Evolutionary conservation across 2,113 vertebrate genomes (phyloP), one percentile per base, ranked within the genome.

Genomic region (Sisor rabdophorus): DNA sequence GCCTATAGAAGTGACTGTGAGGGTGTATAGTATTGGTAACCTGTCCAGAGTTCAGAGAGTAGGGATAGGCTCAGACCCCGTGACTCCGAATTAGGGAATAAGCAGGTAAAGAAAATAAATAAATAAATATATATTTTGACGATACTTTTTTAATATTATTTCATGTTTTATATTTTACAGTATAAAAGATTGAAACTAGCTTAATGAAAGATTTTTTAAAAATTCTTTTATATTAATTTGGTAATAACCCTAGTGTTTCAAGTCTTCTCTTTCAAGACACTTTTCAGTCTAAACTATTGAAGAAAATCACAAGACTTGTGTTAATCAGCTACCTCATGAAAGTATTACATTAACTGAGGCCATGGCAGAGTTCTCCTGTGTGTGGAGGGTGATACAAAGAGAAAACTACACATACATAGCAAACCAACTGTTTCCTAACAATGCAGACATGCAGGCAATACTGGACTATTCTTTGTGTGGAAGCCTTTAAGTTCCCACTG

Each of bases 401-500:
- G 11, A 20, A 30, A 17, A n/a, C 26, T 40, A 55, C 20, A 47
- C 22, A 17, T 7, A 32, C 52, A 36, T 30, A 44, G 32, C 54
- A 72, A 58, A 44, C n/a, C 44, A 26, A 24, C 68, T 17, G 12
- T 20, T 24, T 61, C 22, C 24, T 52, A 67, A 40, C 11, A 16
- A 16, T 67, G 24, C 72, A 52, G 19, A 28, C 67, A 54, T n/a
- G n/a, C n/a, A 69, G 22, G n/a, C 52, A 44, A 44, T 44, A 44
- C 40, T 44, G 8, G 40, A 4, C 8, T 47, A 67, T 54, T 58
- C 32, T 65, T 73, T 83, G 20, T 60, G 44, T 22, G 73, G 84
- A 86, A 87, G 87, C 86, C 86, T 89, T 87, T 87, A 88, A 67
- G 86, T 85, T 90, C 86, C 86, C 80, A 85, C 80, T 84, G 77